These are phyloP conservation scores for Eudemis profundana DNA, from an alignment of 2,888 invertebrate species.

Conservation along the genomic window DNA sequence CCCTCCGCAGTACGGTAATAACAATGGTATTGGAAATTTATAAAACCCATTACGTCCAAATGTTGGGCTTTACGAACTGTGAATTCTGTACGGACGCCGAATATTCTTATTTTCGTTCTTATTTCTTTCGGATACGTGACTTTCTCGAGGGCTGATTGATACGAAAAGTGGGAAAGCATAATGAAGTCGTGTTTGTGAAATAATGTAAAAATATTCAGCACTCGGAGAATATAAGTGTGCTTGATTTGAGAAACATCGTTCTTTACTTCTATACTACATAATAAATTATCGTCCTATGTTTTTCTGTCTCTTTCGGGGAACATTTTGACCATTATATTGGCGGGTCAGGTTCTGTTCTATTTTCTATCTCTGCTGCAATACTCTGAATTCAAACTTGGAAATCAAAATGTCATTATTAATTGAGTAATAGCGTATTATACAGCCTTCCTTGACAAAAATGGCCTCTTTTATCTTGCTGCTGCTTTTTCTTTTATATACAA, in stretches of 20 bases:
- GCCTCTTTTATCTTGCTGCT: too few relatives aligned
- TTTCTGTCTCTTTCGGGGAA: too few relatives aligned
- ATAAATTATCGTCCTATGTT: too few relatives aligned
- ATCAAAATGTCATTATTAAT: too few relatives aligned
- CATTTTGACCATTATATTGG: too few relatives aligned
- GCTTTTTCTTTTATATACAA: too few relatives aligned
- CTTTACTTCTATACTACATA: too few relatives aligned
- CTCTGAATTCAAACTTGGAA: too few relatives aligned
- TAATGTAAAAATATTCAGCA: constrained; percentile 9
- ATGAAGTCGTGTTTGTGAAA: constrained; percentile 30
- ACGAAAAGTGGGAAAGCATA: constrained; percentile 26
- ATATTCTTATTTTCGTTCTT: constrained; percentile 40
- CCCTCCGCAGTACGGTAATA: constrained; percentile 66
- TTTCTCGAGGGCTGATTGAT: constrained; percentile 37
- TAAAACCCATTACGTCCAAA: constrained; percentile 66
- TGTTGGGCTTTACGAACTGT: constrained; percentile 67
- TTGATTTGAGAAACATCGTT: background rate
- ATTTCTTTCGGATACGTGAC: constrained; percentile 39
- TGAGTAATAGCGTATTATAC: too few relatives aligned
- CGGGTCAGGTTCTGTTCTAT: too few relatives aligned
- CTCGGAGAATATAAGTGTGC: background rate
- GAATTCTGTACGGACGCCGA: constrained; percentile 53
- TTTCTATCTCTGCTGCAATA: too few relatives aligned
- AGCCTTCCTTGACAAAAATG: too few relatives aligned
- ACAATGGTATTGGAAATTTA: constrained; percentile 64